Base-by-base conservation (phyloP, 2,113 vertebrate species). In the Paradisaea rubra region DNA sequence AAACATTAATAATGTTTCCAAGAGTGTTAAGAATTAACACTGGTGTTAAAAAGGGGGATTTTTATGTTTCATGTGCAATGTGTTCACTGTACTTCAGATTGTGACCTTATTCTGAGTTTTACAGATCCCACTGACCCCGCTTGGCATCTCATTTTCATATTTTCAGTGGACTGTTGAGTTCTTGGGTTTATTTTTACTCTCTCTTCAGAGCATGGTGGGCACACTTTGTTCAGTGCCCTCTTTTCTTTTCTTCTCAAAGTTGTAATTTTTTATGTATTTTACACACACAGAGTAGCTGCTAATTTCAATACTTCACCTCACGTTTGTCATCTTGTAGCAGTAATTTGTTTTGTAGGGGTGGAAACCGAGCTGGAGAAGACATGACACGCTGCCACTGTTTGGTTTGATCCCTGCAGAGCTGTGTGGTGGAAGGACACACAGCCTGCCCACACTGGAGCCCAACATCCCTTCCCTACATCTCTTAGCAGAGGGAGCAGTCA, bases 171-270 rank as follows among this genome's bases (percentile, higher is more conserved):
- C 39, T 52, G 13, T 24, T 71, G 25, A 18, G 6, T 53, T 84
- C 61, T 30, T 68, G 15, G 57, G 6, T 41, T 59, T 53, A 35
- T 37, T 77, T 80, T 86, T 8, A 27, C 21, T 78, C 11, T 57
- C 2, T 10, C 1, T 56, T 64, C 72, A 85, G 24, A 45, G 13
- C 3, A 4, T 13, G 25, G 7, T 23, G 11, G 13, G 30, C 9
- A 23, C 1, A 0, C 45, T 60, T 68, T 28, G 13, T 68, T 56
- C 35, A 12, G 10, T 25, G 7, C 17, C 5, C 9, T 45, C 7
- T 44, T 39, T 45, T 33, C 8, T 57, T 59, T 52, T 45, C 25
- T 23, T 47, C n/a, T 16, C 37, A 23, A 7, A 2, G 0, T 4
- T 23, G 14, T 33, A 76, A 13, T 35, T 35, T 35, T 35, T 35